phyloP scores from a whole-genome alignment of 2,888 invertebrate species.

The Mantis religiosa region DNA sequence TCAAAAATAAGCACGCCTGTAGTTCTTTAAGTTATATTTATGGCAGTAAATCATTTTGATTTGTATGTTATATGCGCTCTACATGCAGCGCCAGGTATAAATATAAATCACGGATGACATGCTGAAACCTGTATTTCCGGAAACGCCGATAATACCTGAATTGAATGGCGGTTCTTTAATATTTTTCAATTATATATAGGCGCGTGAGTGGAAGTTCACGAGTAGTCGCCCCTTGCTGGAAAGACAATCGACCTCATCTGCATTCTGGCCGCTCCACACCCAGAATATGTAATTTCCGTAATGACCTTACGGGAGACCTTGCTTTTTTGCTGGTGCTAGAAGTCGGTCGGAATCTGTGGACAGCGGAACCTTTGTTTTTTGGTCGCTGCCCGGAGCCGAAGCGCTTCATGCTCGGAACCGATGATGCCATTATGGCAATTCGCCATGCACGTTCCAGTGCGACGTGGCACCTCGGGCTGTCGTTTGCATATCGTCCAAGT shows the following conservation, averaged over 20 bases:
- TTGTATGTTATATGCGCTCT: neutral
- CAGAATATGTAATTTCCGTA: neutral
- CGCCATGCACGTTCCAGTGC: neutral
- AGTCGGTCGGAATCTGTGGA: neutral
- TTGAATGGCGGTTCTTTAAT: neutral
- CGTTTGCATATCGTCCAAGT: neutral
- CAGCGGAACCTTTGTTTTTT: neutral
- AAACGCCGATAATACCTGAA: neutral
- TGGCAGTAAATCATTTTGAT: too few relatives aligned
- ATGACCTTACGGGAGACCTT: neutral
- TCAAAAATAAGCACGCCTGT: too few relatives aligned
- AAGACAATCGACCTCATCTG: neutral
- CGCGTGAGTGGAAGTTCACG: neutral
- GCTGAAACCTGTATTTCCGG: neutral
- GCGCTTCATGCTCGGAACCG: neutral
- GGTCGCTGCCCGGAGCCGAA: neutral
- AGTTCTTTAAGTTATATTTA: too few relatives aligned
- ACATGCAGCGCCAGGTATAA: neutral
- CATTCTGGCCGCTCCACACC: neutral
- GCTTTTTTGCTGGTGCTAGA: neutral
- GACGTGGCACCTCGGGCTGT: neutral
- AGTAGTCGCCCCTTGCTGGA: neutral
- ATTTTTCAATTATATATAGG: neutral
- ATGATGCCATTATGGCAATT: neutral
- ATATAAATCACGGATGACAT: neutral